Evolutionary conservation across 2,797 vertebrate species (phyloP).

Genomic region (Chelonia mydas): DNA sequence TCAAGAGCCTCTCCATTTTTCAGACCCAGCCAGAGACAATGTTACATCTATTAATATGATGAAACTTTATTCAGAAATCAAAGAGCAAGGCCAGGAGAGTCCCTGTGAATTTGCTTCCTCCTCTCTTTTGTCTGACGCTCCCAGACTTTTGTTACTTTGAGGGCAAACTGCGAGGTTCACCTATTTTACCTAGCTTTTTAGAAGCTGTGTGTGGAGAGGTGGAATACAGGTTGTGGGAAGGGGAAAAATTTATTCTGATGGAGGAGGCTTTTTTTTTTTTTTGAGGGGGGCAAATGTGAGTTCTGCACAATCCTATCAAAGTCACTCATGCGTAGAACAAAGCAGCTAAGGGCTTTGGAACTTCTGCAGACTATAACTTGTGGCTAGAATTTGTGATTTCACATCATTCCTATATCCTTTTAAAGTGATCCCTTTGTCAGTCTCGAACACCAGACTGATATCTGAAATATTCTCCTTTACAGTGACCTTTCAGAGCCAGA

Average conservation of each 20-base stretch:
- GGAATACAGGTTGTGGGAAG: neutral
- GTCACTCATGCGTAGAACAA: neutral
- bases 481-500: neutral
- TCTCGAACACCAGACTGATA: neutral
- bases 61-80: constrained; percentile 19
- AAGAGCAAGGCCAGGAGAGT: neutral
- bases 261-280: neutral
- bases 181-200: neutral
- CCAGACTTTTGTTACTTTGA: neutral
- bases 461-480: neutral
- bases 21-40: neutral
- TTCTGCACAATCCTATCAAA: neutral
- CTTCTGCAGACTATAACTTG: neutral
- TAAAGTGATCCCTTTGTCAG: neutral
- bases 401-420: neutral
- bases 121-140: neutral
- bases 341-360: neutral
- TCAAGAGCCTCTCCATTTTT: constrained; percentile 18
- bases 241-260: neutral
- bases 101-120: neutral
- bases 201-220: neutral
- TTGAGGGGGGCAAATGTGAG: neutral
- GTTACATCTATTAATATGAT: neutral
- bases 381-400: neutral
- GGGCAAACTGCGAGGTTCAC: neutral